Conservation (phyloP, 2,797 vertebrate genomes). For the Cuculus canorus region DNA sequence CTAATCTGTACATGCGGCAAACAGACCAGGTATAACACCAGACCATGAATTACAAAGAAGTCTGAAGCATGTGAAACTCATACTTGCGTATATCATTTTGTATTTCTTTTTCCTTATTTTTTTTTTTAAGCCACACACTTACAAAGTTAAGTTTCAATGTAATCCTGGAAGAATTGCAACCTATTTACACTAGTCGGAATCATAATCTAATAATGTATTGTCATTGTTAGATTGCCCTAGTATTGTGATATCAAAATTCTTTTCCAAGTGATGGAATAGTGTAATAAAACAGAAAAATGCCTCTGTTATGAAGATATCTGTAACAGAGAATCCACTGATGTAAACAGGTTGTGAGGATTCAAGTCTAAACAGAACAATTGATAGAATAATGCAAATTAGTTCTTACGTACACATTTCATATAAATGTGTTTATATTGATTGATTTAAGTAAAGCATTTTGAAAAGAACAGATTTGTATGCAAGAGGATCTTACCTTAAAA, state of each 20-base stretch:
- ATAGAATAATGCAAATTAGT: neutral
- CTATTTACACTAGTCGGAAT: neutral
- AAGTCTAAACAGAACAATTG: neutral
- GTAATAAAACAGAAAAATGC: neutral
- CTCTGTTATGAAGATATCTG: neutral
- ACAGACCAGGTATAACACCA: neutral
- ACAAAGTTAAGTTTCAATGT: neutral
- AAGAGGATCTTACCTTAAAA: neutral
- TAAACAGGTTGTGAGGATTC: neutral
- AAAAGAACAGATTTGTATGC: neutral
- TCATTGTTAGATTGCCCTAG: neutral
- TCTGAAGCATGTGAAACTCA: neutral
- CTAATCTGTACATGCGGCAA: neutral
- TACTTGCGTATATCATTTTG: neutral
- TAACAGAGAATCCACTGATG: neutral
- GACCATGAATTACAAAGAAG: neutral
- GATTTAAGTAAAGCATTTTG: neutral
- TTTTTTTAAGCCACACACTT: neutral
- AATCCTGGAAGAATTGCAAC: neutral
- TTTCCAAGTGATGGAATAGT: neutral
- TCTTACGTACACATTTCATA: neutral
- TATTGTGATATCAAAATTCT: neutral
- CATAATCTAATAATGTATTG: neutral
- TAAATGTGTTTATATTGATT: neutral
- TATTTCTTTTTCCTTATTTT: neutral